Conservation (phyloP, 2,113 vertebrate species). For the Circaetus gallicus region DNA sequence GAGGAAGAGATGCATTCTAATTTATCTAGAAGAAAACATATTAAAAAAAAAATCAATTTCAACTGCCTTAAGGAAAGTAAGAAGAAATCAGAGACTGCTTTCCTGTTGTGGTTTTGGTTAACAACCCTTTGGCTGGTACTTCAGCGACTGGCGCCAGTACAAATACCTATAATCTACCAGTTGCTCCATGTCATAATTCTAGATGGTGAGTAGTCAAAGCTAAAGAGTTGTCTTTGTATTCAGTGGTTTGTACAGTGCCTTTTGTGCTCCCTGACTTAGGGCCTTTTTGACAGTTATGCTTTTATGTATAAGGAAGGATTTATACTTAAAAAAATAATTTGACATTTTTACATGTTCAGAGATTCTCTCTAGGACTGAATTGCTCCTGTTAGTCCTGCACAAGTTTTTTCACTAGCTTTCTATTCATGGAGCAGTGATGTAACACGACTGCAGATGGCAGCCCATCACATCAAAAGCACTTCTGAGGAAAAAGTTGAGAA, state of each 20-base stretch:
- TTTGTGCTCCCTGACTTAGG: neutral
- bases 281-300: neutral
- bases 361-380: neutral
- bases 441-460: conserved; percentile 62
- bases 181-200: conserved; percentile 12
- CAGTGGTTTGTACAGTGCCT: neutral
- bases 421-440: neutral
- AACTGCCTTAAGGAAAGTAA: neutral
- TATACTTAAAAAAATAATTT: neutral
- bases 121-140: conserved; percentile 4
- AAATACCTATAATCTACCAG: conserved; percentile 30
- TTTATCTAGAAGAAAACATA: neutral
- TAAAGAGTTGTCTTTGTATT: neutral
- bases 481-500: neutral
- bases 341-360: neutral
- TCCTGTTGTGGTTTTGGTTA: conserved; percentile 48
- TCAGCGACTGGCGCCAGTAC: neutral
- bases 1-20: neutral
- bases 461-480: conserved; percentile 16
- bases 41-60: neutral
- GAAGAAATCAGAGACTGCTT: conserved; percentile 23
- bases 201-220: neutral
- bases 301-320: neutral
- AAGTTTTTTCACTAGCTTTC: neutral
- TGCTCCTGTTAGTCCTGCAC: neutral